phyloP scores from a whole-genome alignment of 2,113 vertebrate species.

The Anseranas semipalmata region DNA sequence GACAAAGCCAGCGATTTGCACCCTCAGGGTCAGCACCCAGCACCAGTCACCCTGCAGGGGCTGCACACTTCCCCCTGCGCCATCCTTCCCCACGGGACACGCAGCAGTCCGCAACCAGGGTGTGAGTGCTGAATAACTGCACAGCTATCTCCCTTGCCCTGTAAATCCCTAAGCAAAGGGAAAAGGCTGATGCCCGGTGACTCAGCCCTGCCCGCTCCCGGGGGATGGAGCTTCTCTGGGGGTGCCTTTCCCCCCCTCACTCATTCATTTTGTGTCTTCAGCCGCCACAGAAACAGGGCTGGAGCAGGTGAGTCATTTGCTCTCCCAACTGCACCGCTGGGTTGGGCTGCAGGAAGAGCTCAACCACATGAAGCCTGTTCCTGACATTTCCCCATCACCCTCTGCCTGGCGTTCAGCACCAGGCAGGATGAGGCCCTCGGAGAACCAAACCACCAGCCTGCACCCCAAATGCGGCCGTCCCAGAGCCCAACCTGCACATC shows the following conservation, averaged over 20 bases:
- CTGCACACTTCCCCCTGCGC: not conserved
- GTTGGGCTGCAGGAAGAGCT: not conserved
- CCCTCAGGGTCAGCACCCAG: not conserved
- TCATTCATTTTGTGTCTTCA: not conserved
- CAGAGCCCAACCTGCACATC: fast-evolving
- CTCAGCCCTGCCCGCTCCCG: not conserved
- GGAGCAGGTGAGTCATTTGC: not conserved
- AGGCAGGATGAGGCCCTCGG: not conserved
- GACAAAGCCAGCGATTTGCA: not conserved
- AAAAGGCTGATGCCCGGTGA: not conserved
- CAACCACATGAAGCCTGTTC: fast-evolving
- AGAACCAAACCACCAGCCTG: not conserved
- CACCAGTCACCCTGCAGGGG: not conserved
- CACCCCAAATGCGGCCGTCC: fast-evolving
- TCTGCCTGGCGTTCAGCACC: not conserved
- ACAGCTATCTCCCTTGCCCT: not conserved
- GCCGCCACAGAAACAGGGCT: not conserved
- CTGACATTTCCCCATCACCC: not conserved
- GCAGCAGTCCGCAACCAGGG: not conserved
- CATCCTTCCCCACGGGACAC: not conserved
- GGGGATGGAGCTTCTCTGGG: fast-evolving
- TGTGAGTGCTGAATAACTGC: not conserved
- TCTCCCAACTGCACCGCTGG: not conserved
- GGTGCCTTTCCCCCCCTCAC: not conserved
- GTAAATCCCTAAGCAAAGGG: not conserved